A percentile compares a stretch with the other conserved stretches of the same genome.
Conservation (phyloP, 2,797 vertebrate genomes). For the Agapornis canus region DNA sequence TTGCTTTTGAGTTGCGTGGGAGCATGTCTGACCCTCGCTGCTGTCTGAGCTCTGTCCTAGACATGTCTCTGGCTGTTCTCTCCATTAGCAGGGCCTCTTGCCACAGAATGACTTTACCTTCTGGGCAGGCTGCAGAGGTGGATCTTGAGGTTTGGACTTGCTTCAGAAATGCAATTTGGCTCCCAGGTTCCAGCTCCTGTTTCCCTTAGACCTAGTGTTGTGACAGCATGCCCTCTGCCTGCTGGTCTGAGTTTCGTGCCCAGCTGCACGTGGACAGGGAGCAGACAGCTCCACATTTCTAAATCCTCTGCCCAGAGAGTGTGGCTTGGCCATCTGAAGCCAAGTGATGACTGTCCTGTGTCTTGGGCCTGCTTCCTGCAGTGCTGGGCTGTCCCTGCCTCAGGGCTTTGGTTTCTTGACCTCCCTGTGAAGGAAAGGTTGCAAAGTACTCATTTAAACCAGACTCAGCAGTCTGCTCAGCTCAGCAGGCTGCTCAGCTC, state of each 20-base stretch:
- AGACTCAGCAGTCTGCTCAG: not conserved
- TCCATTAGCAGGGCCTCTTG: not conserved
- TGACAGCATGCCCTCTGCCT: not conserved
- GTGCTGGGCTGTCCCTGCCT: not conserved
- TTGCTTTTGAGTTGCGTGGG: not conserved
- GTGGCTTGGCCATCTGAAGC: not conserved
- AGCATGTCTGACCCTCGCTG: not conserved
- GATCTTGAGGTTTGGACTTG: not conserved
- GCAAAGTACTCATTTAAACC: not conserved
- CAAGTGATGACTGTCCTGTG: not conserved
- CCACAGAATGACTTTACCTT: slow-evolving; percentile 9
- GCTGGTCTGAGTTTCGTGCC: not conserved
- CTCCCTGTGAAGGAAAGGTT: not conserved
- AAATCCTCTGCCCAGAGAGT: not conserved
- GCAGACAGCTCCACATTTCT: not conserved
- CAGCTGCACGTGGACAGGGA: not conserved
- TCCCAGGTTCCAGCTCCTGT: not conserved
- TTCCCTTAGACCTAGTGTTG: not conserved
- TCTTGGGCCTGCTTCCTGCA: not conserved
- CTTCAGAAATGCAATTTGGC: not conserved
- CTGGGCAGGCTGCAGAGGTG: not conserved
- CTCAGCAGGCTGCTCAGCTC: no score
- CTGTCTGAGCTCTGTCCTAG: not conserved
- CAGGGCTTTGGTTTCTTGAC: not conserved
- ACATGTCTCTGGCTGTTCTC: not conserved